phyloP scores from a whole-genome alignment of 2,888 invertebrate genomes.

The Dasypolia templi region DNA sequence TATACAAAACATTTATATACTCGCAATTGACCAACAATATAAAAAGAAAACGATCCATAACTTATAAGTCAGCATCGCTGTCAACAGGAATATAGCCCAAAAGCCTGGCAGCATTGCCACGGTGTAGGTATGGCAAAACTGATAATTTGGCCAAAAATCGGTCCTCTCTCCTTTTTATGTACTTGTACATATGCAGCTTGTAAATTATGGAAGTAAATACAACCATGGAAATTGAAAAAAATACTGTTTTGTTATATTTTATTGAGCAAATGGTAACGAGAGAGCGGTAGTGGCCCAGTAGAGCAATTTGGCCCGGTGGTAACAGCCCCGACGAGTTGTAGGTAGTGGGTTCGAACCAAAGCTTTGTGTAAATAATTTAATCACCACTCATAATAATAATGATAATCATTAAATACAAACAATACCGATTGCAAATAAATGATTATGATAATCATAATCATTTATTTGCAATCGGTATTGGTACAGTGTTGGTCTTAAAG shows the following conservation, averaged over 20 bases:
- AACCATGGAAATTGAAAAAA: not conserved
- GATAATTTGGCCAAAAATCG: not conserved
- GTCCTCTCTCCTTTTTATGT: not conserved
- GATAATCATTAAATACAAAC: no score
- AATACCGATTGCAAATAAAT: no score
- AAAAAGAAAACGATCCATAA: not conserved
- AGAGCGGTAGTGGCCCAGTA: no score
- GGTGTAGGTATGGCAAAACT: no score
- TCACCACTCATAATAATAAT: no score
- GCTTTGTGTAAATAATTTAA: no score
- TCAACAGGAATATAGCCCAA: not conserved
- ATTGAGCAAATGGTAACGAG: not conserved
- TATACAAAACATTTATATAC: not conserved
- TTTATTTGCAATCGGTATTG: no score
- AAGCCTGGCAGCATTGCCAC: not conserved
- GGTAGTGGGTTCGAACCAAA: no score
- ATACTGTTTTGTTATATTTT: not conserved
- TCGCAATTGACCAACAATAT: not conserved
- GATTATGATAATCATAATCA: no score
- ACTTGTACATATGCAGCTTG: not conserved
- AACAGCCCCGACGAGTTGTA: no score
- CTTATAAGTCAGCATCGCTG: not conserved
- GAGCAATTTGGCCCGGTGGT: no score
- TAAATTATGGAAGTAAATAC: not conserved
- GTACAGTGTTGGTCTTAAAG: no score